phyloP scores from a whole-genome alignment of 2,888 invertebrate genomes.

The Clusia tigrina region DNA sequence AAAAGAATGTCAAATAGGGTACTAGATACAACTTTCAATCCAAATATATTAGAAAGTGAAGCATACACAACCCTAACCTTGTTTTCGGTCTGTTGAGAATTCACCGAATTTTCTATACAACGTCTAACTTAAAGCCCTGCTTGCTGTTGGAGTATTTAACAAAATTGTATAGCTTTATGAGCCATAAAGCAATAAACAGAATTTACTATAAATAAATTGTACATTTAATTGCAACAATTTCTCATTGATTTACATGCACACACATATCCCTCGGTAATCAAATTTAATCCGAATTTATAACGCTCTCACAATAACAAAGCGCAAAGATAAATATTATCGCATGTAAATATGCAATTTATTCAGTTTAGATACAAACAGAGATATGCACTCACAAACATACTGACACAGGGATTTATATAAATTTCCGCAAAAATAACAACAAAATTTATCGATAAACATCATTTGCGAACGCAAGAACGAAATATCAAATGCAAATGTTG shows the following conservation, averaged over 20 bases:
- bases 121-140: too few relatives aligned
- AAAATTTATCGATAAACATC: constrained; percentile 19
- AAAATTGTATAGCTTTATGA: not conserved
- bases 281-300: not conserved
- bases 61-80: too few relatives aligned
- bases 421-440: not conserved
- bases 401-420: not conserved
- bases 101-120: too few relatives aligned
- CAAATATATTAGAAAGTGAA: too few relatives aligned
- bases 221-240: not conserved
- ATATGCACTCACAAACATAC: not conserved
- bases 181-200: not conserved
- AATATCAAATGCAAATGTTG: not conserved
- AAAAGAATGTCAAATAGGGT: too few relatives aligned
- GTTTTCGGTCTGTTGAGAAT: too few relatives aligned
- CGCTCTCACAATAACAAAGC: not conserved
- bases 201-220: too few relatives aligned
- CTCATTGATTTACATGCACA: not conserved
- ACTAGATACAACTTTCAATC: too few relatives aligned
- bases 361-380: not conserved
- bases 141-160: too few relatives aligned
- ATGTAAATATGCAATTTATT: constrained; percentile 20
- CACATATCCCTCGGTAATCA: not conserved
- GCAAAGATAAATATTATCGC: constrained; percentile 18
- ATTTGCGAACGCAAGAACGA: not conserved